Base-by-base conservation (phyloP, 2,888 invertebrate genomes). In the Busseola fusca region DNA sequence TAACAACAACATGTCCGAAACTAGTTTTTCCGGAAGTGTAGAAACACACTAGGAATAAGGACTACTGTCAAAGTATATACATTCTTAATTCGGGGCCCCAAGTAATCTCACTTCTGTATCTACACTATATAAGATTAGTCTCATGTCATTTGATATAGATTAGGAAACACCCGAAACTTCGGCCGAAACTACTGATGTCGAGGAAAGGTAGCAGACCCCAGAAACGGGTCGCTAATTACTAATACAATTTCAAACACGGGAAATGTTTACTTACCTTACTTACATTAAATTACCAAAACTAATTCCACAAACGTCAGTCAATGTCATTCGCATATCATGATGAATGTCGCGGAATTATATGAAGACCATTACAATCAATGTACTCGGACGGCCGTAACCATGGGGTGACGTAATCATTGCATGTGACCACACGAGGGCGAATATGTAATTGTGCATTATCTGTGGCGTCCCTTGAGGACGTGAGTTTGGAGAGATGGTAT, bases 371-470 rank as follows among this genome's bases (percentile, higher is more conserved):
- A 78, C 45, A 73, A 73, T 76, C 76, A 80, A 80, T 80, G 74
- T 40, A 34, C 34, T 21, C 9, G 3, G 48, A 9, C 48, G 3
- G 12, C 25, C 18, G n/a, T 52, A n/a, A 45, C 58, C 34, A 34
- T 57, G 42, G 64, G 76, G 77, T 45, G 70, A 81, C 34, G 48
- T 69, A 42, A 64, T 54, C 64, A 59, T 14, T 50, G 64, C 14
- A 50, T 63, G 10, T 59, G 50, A 40, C 65, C 76, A 3, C 42
- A 54, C 21, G 5, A 25, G 78, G 78, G 78, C 81, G 78, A 64
- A 78, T 78, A 81, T n/a, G 34, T 77, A 67, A 78, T 77, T 65
- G 67, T 48, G 18, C 30, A 77, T 72, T 78, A 71, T 67, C 64
- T 60, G 45, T 42, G 40, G 9, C 4, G 50, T 64, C 78, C 34